A percentile compares a stretch with the other conserved stretches of the same genome.
phyloP scores from a whole-genome alignment of 2,797 vertebrate species.

The Chromis chromis region DNA sequence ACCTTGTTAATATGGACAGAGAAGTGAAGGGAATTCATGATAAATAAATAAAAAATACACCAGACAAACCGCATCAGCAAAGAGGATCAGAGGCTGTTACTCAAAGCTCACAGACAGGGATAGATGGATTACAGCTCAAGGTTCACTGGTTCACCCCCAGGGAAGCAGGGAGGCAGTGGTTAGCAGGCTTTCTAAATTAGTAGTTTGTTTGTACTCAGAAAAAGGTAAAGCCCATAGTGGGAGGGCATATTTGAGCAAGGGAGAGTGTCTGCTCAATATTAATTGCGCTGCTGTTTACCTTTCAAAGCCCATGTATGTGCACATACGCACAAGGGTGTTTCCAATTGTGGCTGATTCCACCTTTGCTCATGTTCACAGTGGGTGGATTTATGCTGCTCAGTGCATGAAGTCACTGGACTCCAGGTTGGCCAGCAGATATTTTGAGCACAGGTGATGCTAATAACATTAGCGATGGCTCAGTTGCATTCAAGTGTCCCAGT shows the following conservation, averaged over 20 bases:
- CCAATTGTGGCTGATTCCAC: slow-evolving; percentile 9
- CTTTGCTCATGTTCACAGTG: slow-evolving; percentile 2
- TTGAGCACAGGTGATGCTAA: neutral
- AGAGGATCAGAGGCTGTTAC: slow-evolving; percentile 49
- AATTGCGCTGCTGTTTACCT: slow-evolving; percentile 20
- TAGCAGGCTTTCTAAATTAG: slow-evolving; percentile 47
- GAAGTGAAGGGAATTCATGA: slow-evolving; percentile 30
- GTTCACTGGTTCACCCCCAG: slow-evolving; percentile 42
- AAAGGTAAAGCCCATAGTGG: slow-evolving; percentile 23
- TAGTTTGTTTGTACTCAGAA: slow-evolving; percentile 50
- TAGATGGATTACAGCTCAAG: slow-evolving; percentile 45
- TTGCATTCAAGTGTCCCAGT: slow-evolving; percentile 13
- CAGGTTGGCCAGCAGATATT: neutral
- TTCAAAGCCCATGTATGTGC: slow-evolving; percentile 15
- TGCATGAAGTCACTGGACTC: neutral
- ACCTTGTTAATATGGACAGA: slow-evolving; percentile 12
- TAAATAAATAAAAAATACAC: slow-evolving; percentile 23
- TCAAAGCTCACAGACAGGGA: slow-evolving; percentile 30
- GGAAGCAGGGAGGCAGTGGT: slow-evolving; percentile 21
- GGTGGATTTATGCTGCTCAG: neutral
- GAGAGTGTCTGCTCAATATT: slow-evolving; percentile 33
- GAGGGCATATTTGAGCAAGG: slow-evolving; percentile 24
- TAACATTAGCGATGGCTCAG: slow-evolving; percentile 3
- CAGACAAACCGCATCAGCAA: slow-evolving; percentile 40
- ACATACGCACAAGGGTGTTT: slow-evolving; percentile 24